Evolutionary conservation across 2,888 invertebrate species (phyloP).

Genomic region (Esperia sulphurella): DNA sequence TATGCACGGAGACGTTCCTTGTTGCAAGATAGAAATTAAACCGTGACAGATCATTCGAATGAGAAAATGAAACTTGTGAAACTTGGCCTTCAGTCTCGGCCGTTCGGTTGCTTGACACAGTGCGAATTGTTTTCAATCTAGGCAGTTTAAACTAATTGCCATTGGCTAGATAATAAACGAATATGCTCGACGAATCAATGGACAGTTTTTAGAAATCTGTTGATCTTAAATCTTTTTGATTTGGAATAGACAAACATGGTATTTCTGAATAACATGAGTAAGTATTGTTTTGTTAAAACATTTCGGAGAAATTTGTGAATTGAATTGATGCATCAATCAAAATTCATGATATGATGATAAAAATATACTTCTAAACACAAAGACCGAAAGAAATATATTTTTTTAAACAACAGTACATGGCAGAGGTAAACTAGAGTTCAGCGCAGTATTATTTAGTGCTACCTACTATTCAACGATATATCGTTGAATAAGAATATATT

Average conservation of each 20-base stretch:
- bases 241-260: neutral
- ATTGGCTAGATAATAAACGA: neutral
- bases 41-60: constrained; percentile 35
- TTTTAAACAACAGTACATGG: neutral
- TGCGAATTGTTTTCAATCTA: neutral
- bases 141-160: neutral
- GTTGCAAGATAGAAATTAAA: constrained; percentile 16
- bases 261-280: neutral
- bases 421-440: neutral
- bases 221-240: constrained; percentile 5
- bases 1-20: constrained; percentile 4
- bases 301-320: neutral
- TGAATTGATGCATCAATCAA: neutral
- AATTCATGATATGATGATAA: neutral
- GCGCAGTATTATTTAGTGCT: too few species aligned
- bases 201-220: constrained; percentile 6
- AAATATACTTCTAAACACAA: neutral
- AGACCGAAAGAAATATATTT: neutral
- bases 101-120: constrained; percentile 11
- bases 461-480: too few species aligned
- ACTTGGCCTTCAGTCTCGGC: constrained; percentile 38
- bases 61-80: constrained; percentile 42
- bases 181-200: constrained; percentile 5
- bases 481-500: neutral
- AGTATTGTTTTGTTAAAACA: neutral